Base-by-base conservation (phyloP, 2,797 vertebrate species). In the Pteropus rufus region DNA sequence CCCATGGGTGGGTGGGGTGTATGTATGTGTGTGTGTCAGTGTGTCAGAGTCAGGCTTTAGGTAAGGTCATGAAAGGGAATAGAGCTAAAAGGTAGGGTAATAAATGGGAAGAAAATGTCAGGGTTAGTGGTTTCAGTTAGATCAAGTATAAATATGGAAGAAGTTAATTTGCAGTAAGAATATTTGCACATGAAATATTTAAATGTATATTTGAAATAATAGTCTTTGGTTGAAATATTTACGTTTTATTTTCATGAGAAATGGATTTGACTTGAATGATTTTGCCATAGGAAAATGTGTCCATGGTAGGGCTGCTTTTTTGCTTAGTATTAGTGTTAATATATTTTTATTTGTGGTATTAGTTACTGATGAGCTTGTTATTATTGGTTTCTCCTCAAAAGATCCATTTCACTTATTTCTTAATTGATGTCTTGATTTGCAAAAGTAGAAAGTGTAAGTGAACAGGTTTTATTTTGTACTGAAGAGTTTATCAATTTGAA, bases 221-320 rank as follows among this genome's bases (percentile, higher is more conserved):
- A 69, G 58, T 73, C 18, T 11, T 89, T 92, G 64, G 58, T 44
- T 73, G n/a, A 94, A 95, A 80, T 83, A 67, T 60, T 72, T 39
- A 4, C 56, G 84, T 60, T 91, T n/a, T 93, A 81, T 67, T 93
- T 95, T 94, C 60, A 81, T 67, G 36, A 94, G 65, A 49, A 85
- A 56, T 86, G 62, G 5, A 73, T 94, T 91, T 96, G 90, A 92
- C 39, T 96, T 94, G 21, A 2, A 15, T 89, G n/a, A 77, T 94
- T 95, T 90, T 77, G 41, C 34, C 90, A 0, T 69, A 62, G 56
- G 58, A 88, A 90, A 24, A 54, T 9, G 54, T 69, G 9, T 91
- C 18, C 49, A 65, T 80, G 23, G n/a, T 69, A 67, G 18, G 31
- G 39, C 34, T 70, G 46, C 16, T 81, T 44, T 89, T 70, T 82